Conservation (phyloP, 30 jellyfish, hydroid and myxozoan species). For the Pseudorhiza aurosa region DNA sequence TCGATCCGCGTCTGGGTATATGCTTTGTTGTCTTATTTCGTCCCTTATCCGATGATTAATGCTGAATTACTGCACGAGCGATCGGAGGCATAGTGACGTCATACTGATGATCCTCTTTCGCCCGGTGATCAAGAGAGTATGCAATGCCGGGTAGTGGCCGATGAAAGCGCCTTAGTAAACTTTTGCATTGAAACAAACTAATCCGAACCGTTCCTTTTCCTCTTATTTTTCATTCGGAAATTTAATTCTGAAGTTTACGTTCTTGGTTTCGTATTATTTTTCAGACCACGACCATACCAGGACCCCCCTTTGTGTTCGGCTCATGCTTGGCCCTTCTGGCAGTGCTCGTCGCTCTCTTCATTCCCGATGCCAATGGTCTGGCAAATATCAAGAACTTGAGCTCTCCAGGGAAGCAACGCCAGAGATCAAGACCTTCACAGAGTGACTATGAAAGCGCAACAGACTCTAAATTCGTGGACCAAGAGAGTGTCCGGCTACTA, state of each 20-base stretch:
- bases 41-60: too few species aligned
- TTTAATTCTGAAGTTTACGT: neutral
- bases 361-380: constrained; percentile 76
- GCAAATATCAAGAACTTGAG: constrained; percentile 3
- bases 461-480: constrained; percentile 23
- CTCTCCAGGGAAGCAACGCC: constrained; percentile 47
- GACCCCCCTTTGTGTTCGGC: constrained; percentile 98
- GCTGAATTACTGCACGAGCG: too few species aligned
- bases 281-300: constrained; percentile 87
- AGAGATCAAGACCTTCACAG: constrained; percentile 51
- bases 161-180: too few species aligned
- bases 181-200: too few species aligned
- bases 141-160: too few species aligned
- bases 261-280: neutral
- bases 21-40: too few species aligned
- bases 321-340: constrained; percentile 92
- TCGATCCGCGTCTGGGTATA: too few species aligned
- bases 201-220: neutral
- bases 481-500: constrained; percentile 26
- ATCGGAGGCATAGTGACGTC: too few species aligned
- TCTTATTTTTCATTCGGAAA: neutral
- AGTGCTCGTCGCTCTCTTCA: constrained; percentile 85
- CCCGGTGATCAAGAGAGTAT: too few species aligned
- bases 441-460: constrained; percentile 68
- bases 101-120: too few species aligned